Conservation (phyloP, 2,113 vertebrate species). For the Aptenodytes patagonicus region DNA sequence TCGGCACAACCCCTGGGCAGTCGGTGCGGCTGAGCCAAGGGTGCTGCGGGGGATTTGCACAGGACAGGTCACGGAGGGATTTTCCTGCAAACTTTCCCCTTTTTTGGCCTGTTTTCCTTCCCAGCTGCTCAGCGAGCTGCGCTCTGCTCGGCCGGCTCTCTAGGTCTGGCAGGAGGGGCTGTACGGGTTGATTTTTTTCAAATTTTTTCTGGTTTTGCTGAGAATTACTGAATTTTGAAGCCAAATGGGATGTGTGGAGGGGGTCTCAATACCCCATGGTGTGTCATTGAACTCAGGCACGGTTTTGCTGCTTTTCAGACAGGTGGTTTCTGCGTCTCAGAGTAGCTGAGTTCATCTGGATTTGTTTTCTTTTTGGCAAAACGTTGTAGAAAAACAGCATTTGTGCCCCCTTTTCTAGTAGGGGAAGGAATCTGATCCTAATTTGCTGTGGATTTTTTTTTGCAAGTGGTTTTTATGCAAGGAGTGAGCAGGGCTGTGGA, state of each 20-base stretch:
- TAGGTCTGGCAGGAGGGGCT: not conserved
- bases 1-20: not conserved
- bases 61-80: not conserved
- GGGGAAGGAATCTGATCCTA: not conserved
- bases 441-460: not conserved
- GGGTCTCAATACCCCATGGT: not conserved
- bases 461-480: not conserved
- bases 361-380: slow-evolving; percentile 6
- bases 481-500: not conserved
- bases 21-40: accelerated
- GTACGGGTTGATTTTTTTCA: not conserved
- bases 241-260: not conserved
- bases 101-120: not conserved
- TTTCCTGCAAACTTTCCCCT: not conserved
- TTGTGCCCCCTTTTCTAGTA: not conserved
- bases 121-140: not conserved
- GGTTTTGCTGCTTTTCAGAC: not conserved
- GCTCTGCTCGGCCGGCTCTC: accelerated
- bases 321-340: not conserved
- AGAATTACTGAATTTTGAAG: not conserved
- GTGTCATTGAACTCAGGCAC: accelerated
- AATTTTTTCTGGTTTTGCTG: accelerated
- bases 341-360: not conserved
- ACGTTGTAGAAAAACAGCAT: not conserved
- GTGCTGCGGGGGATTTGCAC: accelerated